These are phyloP conservation scores for Scatophagus argus DNA, from an alignment of 2,113 vertebrate genomes.

Conservation along the genomic window DNA sequence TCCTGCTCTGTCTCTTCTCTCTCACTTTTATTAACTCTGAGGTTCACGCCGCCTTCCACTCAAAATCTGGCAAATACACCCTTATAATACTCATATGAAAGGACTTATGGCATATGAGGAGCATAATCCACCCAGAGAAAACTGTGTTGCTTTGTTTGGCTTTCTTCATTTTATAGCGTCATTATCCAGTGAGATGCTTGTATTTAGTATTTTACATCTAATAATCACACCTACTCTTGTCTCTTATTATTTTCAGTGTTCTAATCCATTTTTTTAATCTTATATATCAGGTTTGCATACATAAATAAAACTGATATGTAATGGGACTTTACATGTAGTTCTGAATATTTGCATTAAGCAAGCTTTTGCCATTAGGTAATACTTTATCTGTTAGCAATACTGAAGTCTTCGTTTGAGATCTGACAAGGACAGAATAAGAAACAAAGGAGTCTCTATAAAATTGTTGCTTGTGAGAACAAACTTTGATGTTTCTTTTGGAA, in stretches of 20 bases:
- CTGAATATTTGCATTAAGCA: neutral
- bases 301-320: neutral
- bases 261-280: neutral
- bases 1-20: slow-evolving; percentile 65
- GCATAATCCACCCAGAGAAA: slow-evolving; percentile 8
- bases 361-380: neutral
- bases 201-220: slow-evolving; percentile 13
- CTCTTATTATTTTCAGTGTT: neutral
- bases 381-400: neutral
- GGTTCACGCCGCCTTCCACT: slow-evolving; percentile 10
- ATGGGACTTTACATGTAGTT: neutral
- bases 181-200: neutral
- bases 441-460: slow-evolving; percentile 14
- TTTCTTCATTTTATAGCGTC: neutral
- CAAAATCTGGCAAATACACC: slow-evolving; percentile 18
- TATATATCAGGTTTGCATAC: neutral
- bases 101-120: slow-evolving; percentile 16
- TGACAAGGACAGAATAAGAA: neutral
- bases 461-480: slow-evolving; percentile 25
- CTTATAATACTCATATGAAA: neutral
- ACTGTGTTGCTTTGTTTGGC: neutral
- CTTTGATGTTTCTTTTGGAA: slow-evolving; percentile 40
- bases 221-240: neutral
- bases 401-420: neutral
- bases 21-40: slow-evolving; percentile 60